Conservation (phyloP, 53 echinoderm and acorn worm genomes). For the Mesocentrotus franciscanus region DNA sequence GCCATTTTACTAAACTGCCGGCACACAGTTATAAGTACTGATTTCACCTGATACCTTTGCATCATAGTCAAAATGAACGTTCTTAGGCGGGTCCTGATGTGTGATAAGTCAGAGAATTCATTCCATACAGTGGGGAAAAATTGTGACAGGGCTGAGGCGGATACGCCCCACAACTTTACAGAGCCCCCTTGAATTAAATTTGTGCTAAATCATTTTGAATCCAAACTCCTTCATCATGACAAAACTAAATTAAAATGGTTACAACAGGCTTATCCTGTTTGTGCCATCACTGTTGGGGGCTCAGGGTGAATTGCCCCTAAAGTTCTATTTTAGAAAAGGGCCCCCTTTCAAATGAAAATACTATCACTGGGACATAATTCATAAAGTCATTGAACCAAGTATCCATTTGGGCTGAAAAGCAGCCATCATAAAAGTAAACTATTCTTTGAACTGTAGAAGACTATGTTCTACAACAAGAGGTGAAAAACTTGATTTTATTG, state of each 20-base stretch:
- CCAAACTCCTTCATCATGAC: background rate
- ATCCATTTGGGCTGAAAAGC: background rate
- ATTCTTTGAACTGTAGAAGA: background rate
- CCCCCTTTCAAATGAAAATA: background rate
- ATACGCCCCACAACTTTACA: background rate
- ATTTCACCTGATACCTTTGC: constrained; percentile 59
- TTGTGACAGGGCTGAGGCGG: background rate
- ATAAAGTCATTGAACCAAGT: background rate
- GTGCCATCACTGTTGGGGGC: background rate
- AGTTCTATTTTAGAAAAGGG: background rate
- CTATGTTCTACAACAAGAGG: background rate
- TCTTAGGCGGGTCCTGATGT: constrained; percentile 66
- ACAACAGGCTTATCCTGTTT: background rate
- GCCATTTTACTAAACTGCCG: constrained; percentile 21
- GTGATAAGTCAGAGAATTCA: constrained; percentile 48
- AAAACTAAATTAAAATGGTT: background rate
- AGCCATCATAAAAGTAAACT: background rate
- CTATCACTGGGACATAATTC: background rate
- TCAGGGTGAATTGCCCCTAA: background rate
- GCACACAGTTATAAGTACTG: constrained; percentile 11
- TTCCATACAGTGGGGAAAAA: background rate
- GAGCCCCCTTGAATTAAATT: background rate
- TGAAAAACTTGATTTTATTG: background rate
- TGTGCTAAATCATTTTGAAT: background rate
- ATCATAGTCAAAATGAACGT: constrained; percentile 61